Conservation (phyloP, 2,797 vertebrate genomes). For the Neosalanx taihuensis region DNA sequence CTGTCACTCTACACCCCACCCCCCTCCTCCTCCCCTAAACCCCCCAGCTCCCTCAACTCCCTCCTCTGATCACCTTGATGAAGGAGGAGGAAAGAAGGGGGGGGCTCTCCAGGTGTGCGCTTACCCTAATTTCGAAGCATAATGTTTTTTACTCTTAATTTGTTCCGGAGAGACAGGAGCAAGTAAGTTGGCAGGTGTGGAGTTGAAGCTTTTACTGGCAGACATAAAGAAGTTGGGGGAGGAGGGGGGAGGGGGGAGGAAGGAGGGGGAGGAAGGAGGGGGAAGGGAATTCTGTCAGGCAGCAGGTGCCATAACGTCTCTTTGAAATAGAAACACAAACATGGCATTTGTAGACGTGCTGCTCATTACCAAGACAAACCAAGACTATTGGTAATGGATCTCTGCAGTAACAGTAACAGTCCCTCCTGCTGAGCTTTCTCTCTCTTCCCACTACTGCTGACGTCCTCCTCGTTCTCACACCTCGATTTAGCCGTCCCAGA, state of each 20-base stretch:
- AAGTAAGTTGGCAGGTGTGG: not conserved
- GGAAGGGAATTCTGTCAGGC: no score
- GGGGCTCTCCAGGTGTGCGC: not conserved
- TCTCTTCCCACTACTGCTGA: no score
- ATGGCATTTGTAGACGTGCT: not conserved
- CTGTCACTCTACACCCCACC: not conserved
- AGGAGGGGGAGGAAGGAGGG: no score
- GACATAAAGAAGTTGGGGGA: no score
- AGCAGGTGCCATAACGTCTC: not conserved
- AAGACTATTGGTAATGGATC: not conserved
- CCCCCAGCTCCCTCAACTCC: no score
- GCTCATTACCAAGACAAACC: not conserved
- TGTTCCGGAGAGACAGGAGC: not conserved
- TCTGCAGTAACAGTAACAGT: not conserved
- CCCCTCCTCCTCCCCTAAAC: no score
- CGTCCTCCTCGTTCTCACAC: not conserved
- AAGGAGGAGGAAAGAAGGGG: no score
- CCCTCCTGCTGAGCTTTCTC: not conserved
- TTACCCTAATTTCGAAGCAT: not conserved
- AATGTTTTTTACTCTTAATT: not conserved
- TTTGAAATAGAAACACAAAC: not conserved
- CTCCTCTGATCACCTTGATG: not conserved
- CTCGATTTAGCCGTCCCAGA: not conserved
- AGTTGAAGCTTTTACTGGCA: not conserved
- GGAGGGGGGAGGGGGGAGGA: no score